phyloP scores from a whole-genome alignment of 2,797 vertebrate genomes.

The Mormyrus hasselquistii region DNA sequence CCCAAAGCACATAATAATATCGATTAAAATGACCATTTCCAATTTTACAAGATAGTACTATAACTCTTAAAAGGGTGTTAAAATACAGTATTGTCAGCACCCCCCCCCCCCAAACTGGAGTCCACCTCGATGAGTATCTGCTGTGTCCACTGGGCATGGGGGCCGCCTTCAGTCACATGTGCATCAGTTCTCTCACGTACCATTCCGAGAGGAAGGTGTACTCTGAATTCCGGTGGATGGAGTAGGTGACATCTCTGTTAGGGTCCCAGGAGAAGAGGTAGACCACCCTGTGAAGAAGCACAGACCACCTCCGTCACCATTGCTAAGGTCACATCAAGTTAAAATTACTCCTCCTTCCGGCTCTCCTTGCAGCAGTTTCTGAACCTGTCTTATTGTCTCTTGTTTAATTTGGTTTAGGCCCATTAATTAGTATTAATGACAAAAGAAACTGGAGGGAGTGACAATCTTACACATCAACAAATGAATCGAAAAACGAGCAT shows the following conservation, averaged over 20 bases:
- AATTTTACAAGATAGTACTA: neutral
- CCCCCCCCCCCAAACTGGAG: neutral
- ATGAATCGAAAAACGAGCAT: neutral
- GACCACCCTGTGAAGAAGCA: slow-evolving; percentile 60
- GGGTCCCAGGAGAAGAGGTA: slow-evolving; percentile 80
- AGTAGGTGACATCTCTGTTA: slow-evolving; percentile 67
- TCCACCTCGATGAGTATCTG: neutral
- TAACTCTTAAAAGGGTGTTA: neutral
- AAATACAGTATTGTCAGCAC: neutral
- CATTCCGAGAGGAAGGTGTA: slow-evolving; percentile 74
- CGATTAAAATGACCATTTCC: neutral
- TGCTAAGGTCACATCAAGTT: neutral
- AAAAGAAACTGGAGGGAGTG: neutral
- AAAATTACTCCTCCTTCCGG: neutral
- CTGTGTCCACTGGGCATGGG: neutral
- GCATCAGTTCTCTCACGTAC: slow-evolving; percentile 63
- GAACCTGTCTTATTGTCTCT: neutral
- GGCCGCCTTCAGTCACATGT: neutral
- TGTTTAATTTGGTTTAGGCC: neutral
- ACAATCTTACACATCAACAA: neutral
- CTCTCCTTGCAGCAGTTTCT: neutral
- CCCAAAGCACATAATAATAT: slow-evolving; percentile 37
- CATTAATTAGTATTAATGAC: neutral
- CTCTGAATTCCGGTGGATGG: slow-evolving; percentile 64
- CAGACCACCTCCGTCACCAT: neutral